Evolutionary conservation across 2,888 invertebrate genomes (phyloP), one percentile per base, ranked within the genome.

Genomic region (Ophion obscuratus): DNA sequence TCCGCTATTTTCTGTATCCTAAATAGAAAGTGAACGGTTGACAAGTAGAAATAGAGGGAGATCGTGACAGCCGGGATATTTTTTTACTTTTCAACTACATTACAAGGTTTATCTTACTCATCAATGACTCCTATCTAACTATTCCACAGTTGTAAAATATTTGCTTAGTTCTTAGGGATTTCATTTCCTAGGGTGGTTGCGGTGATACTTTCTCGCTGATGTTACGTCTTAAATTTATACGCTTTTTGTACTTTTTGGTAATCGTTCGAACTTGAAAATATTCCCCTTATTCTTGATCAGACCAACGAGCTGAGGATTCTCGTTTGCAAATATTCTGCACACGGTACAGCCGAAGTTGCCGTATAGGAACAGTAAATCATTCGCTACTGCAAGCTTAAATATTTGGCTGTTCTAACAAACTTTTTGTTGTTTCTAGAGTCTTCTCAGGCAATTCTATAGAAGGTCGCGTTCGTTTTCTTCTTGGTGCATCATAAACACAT

Each of bases 401-500:
- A 17, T 53, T 3, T 53, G 53, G 53, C 53, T 53, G 53, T 5
- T 53, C 11, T 17, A 53, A 53, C 53, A 17, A 53, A 53, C 53
- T 53, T 53, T 53, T 53, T 0, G 53, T 14, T 53, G 14, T 17
- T 31, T 75, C 6, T 17, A n/a, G 59, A 10, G n/a, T 44, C 31
- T 68, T 14, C 9, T 24, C 31, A 17, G 59, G 53, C 53, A 53
- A 61, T 61, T 62, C 40, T 75, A 57, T 17, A 64, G 61, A 24
- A 74, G 14, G 36, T 67, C 47, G 36, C 14, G n/a, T 47, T 10
- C n/a, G 14, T 59, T 47, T 47, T 61, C n/a, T 53, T 62, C 14
- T 64, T 17, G 44, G 11, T n/a, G 68, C 40, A 81, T 81, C 61
- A 68, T 64, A 70, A 70, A 79, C 59, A 59, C 24, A 66, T 64